Evolutionary conservation across 2,888 invertebrate species (phyloP).

Genomic region (Thysanoteuthis rhombus): DNA sequence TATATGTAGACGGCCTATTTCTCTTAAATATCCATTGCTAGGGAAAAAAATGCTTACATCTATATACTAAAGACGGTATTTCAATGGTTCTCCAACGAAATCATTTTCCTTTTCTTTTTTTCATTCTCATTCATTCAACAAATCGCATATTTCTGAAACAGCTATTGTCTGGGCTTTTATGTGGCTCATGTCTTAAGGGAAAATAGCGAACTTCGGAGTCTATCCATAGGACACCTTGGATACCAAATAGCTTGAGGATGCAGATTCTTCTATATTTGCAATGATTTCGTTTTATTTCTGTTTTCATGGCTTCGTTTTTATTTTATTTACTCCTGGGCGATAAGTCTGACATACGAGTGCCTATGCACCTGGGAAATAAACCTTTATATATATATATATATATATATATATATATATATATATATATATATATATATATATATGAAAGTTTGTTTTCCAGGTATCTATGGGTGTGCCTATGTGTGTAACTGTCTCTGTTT

Average conservation of each 20-base stretch:
- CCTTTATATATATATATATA: background rate
- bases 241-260: background rate
- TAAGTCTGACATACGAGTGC: background rate
- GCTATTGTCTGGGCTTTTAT: background rate
- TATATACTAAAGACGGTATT: no score
- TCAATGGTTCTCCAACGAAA: no score
- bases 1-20: no score
- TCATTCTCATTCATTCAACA: no score
- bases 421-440: no score
- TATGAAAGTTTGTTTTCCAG: no score
- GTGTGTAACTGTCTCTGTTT: no score
- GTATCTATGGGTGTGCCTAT: no score
- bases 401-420: background rate
- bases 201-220: background rate
- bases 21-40: no score
- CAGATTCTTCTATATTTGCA: background rate
- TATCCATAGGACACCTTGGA: background rate
- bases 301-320: background rate
- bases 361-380: background rate
- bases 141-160: no score
- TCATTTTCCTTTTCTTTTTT: no score
- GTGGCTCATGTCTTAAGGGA: background rate
- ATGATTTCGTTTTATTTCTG: background rate
- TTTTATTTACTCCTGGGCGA: background rate
- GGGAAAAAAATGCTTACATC: background rate